Evolutionary conservation across 2,888 invertebrate genomes (phyloP), one percentile per base, ranked within the genome.

Genomic region (Diadromus collaris): DNA sequence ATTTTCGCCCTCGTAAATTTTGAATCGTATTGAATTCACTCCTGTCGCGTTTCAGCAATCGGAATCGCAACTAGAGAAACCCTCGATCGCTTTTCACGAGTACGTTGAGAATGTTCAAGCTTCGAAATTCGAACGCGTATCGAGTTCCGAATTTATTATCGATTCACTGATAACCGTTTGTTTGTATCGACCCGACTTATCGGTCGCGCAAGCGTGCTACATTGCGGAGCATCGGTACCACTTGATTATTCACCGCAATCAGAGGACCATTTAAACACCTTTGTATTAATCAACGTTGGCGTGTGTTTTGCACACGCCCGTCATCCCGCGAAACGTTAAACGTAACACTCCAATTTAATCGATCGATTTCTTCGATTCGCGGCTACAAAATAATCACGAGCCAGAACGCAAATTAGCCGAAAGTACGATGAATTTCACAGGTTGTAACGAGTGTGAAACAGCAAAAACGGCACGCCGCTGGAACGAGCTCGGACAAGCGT

Each of bases 321-420:
- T 6, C 21, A 24, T 19, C 24, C 38, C 19, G 24, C 29, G 16
- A 34, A 46, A 21, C 51, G 44, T 58, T 67, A 58, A 27, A 13
- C 58, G 32, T 38, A 67, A 58, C 58, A 24, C 29, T 29, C 5
- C 38, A 34, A 46, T 32, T 5, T 21, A 21, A 24, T 32, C 27
- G 44, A 58, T 68, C 46, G 38, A 38, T 63, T n/a, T 69, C 38
- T 38, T 38, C 64, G 19, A 63, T 41, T 16, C 46, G 16, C n/a
- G 56, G 67, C 44, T 46, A 56, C 56, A 73, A 68, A 72, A 63
- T 69, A 78, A 73, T 69, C 34, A 38, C 21, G 63, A 41, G 64
- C 46, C 58, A 32, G 51, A 32, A 78, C 29, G 48, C 48, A 24
- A 71, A 63, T 38, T 54, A 54, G 19, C 54, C 13, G 54, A 41